Evolutionary conservation across 1,140 invertebrate species (phyloP), one percentile per base, ranked within the genome.

Genomic region (Rhopalosiphum maidis): DNA sequence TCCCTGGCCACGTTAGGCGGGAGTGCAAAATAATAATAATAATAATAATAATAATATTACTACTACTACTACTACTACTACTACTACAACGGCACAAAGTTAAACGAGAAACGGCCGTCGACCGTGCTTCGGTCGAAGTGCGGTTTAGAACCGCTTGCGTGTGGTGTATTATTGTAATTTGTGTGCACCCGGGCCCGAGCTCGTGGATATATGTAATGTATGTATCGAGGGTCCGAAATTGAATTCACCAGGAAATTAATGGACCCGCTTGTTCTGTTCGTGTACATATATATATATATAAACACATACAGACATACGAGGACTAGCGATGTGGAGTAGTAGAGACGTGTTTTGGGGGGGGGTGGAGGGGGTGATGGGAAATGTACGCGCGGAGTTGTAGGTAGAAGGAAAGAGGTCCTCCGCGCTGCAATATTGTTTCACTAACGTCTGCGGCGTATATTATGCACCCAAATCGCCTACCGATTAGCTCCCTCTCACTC

Each of bases 211-310:
- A 68, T 68, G 60, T 68, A 68, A 68, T 68, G n/a, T 68, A 68
- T 68, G 43, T 4, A 43, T 85, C 41, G 85, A 46, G n/a, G 48
- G 41, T 37, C 87, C 46, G 48, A 48, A 89, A 89, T 89, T 54
- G 48, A 54, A 89, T 54, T 89, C 48, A 1, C 87, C 48, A 51
- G 48, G 87, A 89, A 54, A 54, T 54, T 35, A 89, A 89, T 43
- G 87, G 48, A 54, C 87, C 30, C 85, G n/a, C 46, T 35, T 35
- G 87, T 89, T 35, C 85, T 85, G 37, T 85, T 43, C 0, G 37
- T 9, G 2, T 8, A 22, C 41, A 41, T 37, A 22, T 22, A 41
- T 23, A 41, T 23, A 21, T 23, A 18, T 2, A 7, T 41, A 83
- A 23, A 37, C 2, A 23, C 21, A 25, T 23, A 83, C 82, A 41